Conservation (phyloP, 2,888 invertebrate species). For the Elaeidobius kamerunicus region DNA sequence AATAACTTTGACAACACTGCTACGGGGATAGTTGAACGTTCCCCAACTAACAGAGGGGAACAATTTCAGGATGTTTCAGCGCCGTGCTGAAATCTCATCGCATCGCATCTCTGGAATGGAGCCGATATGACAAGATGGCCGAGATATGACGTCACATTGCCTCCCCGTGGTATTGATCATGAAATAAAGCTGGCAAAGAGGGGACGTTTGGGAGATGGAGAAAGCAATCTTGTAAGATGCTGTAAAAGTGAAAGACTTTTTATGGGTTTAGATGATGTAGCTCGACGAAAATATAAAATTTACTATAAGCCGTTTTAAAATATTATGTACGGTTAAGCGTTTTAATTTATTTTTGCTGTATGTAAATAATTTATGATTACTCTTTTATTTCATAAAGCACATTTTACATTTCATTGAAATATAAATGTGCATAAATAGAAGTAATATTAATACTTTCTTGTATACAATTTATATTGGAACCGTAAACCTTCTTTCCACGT, state of each 20-base stretch:
- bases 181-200: conserved; percentile 30
- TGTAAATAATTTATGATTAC: no score
- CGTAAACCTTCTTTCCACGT: no score
- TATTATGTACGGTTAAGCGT: no score
- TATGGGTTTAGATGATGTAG: background rate
- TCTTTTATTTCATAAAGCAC: no score
- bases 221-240: conserved; percentile 15
- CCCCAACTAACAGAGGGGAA: conserved; percentile 31
- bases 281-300: background rate
- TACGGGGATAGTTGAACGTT: conserved; percentile 14
- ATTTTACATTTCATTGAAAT: no score
- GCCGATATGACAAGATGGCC: conserved; percentile 54
- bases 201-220: conserved; percentile 13
- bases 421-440: no score
- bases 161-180: conserved; percentile 49
- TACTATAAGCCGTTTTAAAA: no score
- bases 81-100: conserved; percentile 44
- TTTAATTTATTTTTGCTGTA: no score
- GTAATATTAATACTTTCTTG: no score
- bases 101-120: conserved; percentile 49
- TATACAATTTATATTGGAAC: no score
- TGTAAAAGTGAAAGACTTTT: conserved; percentile 5
- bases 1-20: conserved; percentile 13
- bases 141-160: conserved; percentile 51
- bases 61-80: conserved; percentile 42